Evolutionary conservation across 2,113 vertebrate genomes (phyloP).

Genomic region (Neopipo cinnamomea): DNA sequence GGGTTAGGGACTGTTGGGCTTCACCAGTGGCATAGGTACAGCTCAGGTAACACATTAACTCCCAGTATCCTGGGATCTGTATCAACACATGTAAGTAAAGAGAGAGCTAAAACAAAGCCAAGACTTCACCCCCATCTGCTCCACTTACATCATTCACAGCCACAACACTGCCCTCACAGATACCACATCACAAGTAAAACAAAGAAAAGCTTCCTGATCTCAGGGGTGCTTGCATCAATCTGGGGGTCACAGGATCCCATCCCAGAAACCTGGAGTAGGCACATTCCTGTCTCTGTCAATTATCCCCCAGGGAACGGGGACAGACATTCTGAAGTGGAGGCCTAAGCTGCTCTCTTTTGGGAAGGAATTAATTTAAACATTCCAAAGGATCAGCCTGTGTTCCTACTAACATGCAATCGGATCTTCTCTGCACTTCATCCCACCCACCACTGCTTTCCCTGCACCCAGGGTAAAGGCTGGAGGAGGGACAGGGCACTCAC

Average conservation of each 20-base stretch:
- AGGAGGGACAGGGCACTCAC: not conserved
- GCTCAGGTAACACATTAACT: not conserved
- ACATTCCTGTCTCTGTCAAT: fast-evolving
- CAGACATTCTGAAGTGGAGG: not conserved
- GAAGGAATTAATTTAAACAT: not conserved
- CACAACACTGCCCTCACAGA: not conserved
- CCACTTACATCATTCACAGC: not conserved
- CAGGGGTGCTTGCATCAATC: not conserved
- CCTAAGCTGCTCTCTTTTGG: not conserved
- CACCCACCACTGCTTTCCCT: not conserved
- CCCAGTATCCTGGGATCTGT: not conserved
- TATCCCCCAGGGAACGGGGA: not conserved
- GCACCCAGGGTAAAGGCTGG: not conserved
- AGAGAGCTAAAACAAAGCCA: not conserved
- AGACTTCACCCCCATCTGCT: fast-evolving
- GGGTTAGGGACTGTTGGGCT: not conserved
- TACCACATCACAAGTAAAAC: not conserved
- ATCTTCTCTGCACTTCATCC: not conserved
- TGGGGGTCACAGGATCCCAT: not conserved
- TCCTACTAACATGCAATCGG: not conserved
- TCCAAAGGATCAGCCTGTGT: not conserved
- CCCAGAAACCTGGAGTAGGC: not conserved
- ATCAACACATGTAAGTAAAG: fast-evolving
- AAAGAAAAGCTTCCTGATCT: not conserved
- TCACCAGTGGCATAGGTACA: fast-evolving